Base-by-base conservation (phyloP, 1,140 invertebrate species). In the Eueides isabella region DNA sequence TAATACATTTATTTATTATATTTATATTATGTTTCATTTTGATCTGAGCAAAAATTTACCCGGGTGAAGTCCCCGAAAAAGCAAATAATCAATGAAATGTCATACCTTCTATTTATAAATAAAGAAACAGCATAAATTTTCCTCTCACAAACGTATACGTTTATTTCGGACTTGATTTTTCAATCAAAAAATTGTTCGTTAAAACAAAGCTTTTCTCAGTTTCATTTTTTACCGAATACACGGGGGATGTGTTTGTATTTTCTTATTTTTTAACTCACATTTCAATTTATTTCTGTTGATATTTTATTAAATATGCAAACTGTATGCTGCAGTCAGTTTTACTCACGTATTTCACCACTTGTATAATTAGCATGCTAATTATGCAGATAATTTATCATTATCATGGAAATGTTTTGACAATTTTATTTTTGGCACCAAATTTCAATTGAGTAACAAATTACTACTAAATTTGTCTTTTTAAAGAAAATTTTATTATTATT, bases 221-320 rank as follows among this genome's bases (percentile, higher is more conserved):
- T 55, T 55, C 48, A 55, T 26, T 55, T 55, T 12, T 55, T 26
- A 9, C 48, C 41, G n/a, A 48, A 26, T 23, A 55, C 48, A 26
- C 48, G 48, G 12, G 23, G 48, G 48, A 55, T 55, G 2, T 26
- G 0, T 55, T 12, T n/a, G 48, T 55, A 26, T 55, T 55, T 55
- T 26, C 19, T 55, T 55, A 55, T 3, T 55, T 55, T 55, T 55
- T 12, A n/a, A 55, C 48, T 11, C 19, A 55, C 48, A 55, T 55
- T 55, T 55, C 48, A 55, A 55, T 55, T 26, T 55, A 55, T 7
- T 55, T 23, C 2, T 55, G 48, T 55, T 55, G 48, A 12, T 55
- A 26, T 55, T 48, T 48, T 26, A 55, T 55, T 55, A 2, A 26
- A 55, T 23, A 11, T 26, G 9, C 19, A 26, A 55, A 55, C 12